Base-by-base conservation (phyloP, 2,113 vertebrate species). In the Xenopus borealis region DNA sequence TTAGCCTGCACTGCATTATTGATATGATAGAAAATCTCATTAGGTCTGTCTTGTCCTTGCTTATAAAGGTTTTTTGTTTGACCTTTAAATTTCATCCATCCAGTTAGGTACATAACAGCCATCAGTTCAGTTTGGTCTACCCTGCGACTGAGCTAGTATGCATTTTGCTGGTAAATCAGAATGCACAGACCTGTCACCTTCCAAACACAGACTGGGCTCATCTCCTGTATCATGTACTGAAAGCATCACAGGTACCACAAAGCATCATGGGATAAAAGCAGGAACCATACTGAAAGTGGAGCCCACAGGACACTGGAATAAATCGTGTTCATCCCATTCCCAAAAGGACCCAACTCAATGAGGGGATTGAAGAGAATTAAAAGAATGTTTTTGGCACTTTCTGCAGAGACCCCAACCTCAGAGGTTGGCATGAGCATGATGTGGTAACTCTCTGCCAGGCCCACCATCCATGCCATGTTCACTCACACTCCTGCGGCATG, bases 401-500 rank as follows among this genome's bases (percentile, higher is more conserved):
- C 89, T 88, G 84, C 81, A 79, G 72, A 83, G 85, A 75, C 86
- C 87, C 81, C 82, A 86, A 75, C 71, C 72, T 81, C 76, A 83
- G 81, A 53, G 69, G 16, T 40, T 40, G 30, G 72, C 78, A 78
- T 30, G 66, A 82, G 69, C 66, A 65, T 62, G 73, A 72, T 65
- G 33, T 13, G 40, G 45, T 71, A 1, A 75, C 61, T 80, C 78
- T 80, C 40, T 65, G 70, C 78, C 66, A 61, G 66, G 78, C 68
- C 66, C 58, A 55, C 46, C 59, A 57, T 69, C 72, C 19, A 30
- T 11, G 61, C 61, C 47, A 8, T 61, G 45, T 1, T 0, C 19
- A 0, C 30, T 94, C 87, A 98, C 81, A 95, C 81, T 0, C 91
- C 86, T 6, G 92, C 88, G 0, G 88, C 87, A 3, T 98, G 97